Evolutionary conservation across 2,888 invertebrate genomes (phyloP).

Genomic region (Phoronis australis): DNA sequence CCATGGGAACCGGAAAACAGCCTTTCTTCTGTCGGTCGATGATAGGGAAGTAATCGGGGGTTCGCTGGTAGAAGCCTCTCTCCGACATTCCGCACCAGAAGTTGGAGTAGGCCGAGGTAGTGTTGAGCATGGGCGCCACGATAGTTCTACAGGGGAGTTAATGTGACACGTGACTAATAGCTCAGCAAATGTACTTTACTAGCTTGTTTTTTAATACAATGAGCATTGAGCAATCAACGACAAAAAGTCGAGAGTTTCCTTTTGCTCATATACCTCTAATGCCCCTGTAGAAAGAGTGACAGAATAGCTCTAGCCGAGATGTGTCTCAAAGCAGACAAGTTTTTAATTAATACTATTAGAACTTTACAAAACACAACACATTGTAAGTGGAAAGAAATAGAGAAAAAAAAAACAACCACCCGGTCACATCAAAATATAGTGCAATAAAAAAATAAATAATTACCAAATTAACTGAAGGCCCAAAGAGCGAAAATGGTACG

Average conservation of each 20-base stretch:
- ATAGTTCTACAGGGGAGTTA: constrained; percentile 55
- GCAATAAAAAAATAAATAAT: too few relatives aligned
- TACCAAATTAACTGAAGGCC: too few relatives aligned
- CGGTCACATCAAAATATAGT: too few relatives aligned
- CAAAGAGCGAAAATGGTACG: too few relatives aligned
- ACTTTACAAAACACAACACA: too few relatives aligned
- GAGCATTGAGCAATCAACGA: neutral
- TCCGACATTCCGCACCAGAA: constrained; percentile 93
- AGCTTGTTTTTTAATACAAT: neutral
- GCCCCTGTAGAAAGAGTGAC: neutral
- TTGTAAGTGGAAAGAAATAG: too few relatives aligned
- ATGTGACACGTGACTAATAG: neutral
- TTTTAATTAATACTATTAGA: too few relatives aligned
- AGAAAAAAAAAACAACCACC: too few relatives aligned
- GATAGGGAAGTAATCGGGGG: constrained; percentile 78
- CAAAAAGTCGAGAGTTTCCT: neutral
- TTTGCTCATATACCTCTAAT: neutral
- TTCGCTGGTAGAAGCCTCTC: constrained; percentile 71
- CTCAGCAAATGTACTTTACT: neutral
- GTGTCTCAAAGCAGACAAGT: too few relatives aligned
- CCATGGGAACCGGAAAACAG: constrained; percentile 82
- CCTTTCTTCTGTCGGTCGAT: constrained; percentile 62
- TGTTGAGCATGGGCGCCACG: constrained; percentile 78
- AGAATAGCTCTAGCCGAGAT: too few relatives aligned
- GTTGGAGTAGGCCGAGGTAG: constrained; percentile 80